Percentiles rank a stretch among this genome's conserved stretches.
Evolutionary conservation across 2,113 vertebrate species (phyloP).

Genomic region (Recurvirostra avosetta): DNA sequence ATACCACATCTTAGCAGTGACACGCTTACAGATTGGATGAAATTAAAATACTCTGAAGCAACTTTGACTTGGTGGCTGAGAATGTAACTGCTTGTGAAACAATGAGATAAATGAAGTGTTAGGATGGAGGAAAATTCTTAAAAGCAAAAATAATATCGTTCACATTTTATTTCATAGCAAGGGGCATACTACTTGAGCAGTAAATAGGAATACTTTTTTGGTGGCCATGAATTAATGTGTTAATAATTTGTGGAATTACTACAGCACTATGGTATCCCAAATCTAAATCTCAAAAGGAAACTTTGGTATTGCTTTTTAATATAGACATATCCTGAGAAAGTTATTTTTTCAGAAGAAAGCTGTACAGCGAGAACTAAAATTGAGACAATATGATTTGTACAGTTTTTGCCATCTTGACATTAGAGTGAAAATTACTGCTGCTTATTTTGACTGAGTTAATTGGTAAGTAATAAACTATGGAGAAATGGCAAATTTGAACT

Average conservation of each 20-base stretch:
- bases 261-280: background rate
- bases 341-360: background rate
- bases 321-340: background rate
- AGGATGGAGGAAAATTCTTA: conserved; percentile 4
- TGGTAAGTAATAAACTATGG: background rate
- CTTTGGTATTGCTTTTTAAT: conserved; percentile 18
- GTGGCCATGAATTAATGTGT: background rate
- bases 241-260: background rate
- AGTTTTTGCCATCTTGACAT: background rate
- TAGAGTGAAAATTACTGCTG: background rate
- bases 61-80: background rate
- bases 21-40: background rate
- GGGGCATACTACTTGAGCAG: background rate
- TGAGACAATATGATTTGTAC: background rate
- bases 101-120: background rate
- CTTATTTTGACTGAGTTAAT: background rate
- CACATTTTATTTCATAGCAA: conserved; percentile 50
- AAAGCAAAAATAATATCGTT: background rate
- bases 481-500: background rate
- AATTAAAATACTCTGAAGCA: background rate
- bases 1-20: conserved; percentile 15
- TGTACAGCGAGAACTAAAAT: background rate
- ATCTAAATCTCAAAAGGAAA: background rate
- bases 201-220: background rate
- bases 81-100: background rate